Base-by-base conservation (phyloP, 2,888 invertebrate species). In the Hydraecia micacea region DNA sequence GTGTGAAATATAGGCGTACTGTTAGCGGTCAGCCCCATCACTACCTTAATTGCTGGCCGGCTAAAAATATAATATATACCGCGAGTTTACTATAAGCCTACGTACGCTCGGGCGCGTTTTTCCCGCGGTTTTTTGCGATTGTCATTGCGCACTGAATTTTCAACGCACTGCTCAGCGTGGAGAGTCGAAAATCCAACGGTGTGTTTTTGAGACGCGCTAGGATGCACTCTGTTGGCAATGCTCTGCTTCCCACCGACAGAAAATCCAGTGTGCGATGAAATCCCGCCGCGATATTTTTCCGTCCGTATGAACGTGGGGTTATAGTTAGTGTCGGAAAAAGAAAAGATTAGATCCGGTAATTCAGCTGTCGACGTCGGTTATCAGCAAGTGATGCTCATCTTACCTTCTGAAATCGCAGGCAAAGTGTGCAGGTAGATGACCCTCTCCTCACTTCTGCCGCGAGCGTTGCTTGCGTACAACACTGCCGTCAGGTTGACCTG, bases 401-500 rank as follows among this genome's bases (percentile, higher is more conserved):
- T 66, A 79, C 79, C 75, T 52, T 67, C 66, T 13, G 49, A n/a
- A 1, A 39, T 5, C 1, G 55, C 11, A 1, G 8, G 25, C 36
- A 79, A 5, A 9, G 4, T 15, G 0, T 15, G 46, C 7, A 95
- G 80, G 70, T 91, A 88, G 62, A 94, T 79, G 1, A 84, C 88
- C 18, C 80, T 91, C 0, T 81, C 55, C 1, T 87, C 80, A 36
- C 95, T 95, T 1, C 90, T 90, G 0, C 96, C 96, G 2, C 95
- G 89, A 0, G 75, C 67, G 77, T 90, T 96, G 74, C 89, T 92
- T 0, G 95, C 90, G 86, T 95, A 96, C 25, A 95, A 88, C 18
- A 91, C 84, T 0, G 93, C 94, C 0, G 93, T 94, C 52, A 94
- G 60, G 89, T 95, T 96, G n/a, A 73, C 77, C 0, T 88, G 86